Evolutionary conservation across 1,140 invertebrate genomes (phyloP).

Genomic region (Adoxophyes honmai): DNA sequence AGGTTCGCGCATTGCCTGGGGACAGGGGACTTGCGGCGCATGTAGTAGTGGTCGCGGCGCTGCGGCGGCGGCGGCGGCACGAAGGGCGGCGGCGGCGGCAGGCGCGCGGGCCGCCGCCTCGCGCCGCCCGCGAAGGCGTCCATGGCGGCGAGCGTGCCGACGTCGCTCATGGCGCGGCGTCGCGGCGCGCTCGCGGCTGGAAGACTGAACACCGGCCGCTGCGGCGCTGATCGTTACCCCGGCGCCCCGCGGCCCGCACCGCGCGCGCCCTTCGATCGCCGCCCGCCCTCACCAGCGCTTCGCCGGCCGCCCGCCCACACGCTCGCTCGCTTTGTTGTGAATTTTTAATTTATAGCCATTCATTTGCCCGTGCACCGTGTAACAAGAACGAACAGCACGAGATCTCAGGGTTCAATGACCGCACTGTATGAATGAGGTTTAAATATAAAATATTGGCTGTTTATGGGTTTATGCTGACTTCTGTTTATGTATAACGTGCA

Average conservation of each 20-base stretch:
- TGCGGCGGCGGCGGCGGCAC: slow-evolving; percentile 71
- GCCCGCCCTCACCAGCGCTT: slow-evolving; percentile 62
- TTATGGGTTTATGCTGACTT: too few relatives aligned
- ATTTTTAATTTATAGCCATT: slow-evolving; percentile 75
- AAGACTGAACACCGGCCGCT: slow-evolving; percentile 79
- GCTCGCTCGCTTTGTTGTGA: slow-evolving; percentile 68
- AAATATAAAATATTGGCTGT: too few relatives aligned
- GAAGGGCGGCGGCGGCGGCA: slow-evolving; percentile 71
- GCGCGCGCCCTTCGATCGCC: slow-evolving; percentile 72
- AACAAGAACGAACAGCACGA: slow-evolving; percentile 47
- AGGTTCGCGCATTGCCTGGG: slow-evolving; percentile 62
- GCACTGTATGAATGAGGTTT: not conserved
- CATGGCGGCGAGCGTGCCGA: slow-evolving; percentile 72
- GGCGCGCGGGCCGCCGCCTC: slow-evolving; percentile 60
- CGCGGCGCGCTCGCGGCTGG: slow-evolving; percentile 71
- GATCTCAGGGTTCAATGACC: slow-evolving; percentile 51
- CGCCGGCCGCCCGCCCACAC: slow-evolving; percentile 55
- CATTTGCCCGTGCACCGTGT: slow-evolving; percentile 48
- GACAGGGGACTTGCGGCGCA: slow-evolving; percentile 68
- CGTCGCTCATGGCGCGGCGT: slow-evolving; percentile 71
- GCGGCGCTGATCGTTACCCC: slow-evolving; percentile 74
- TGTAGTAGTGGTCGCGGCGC: slow-evolving; percentile 70
- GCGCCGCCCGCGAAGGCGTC: slow-evolving; percentile 76
- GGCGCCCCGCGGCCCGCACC: slow-evolving; percentile 41
- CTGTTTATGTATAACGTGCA: too few relatives aligned